Base-by-base conservation (phyloP, 1,140 invertebrate genomes). In the Lordiphosa stackelbergi region DNA sequence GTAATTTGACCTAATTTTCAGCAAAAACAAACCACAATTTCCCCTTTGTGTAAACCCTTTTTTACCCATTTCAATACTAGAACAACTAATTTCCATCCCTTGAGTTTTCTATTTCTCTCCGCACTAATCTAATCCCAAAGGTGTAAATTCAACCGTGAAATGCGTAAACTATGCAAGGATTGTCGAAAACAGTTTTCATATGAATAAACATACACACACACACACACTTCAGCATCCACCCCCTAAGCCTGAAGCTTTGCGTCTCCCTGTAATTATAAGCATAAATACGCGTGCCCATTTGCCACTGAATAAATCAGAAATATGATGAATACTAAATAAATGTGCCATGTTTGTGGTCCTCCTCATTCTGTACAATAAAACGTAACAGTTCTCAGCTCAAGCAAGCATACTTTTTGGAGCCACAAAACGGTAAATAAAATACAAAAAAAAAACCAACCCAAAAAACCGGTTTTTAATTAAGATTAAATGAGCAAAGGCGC, bases 381-480 rank as follows among this genome's bases (percentile, higher is more conserved):
- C 49, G 45, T 45, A 48, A 64, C 48, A 73, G 22, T 57, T 64
- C 40, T 52, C 53, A n/a, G 59, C 47, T 41, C 38, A 42, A 37
- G 28, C 28, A 62, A 58, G 55, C 61, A 69, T 52, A 69, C 65
- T 38, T 69, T 69, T 69, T 55, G 40, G 66, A 59, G 65, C 56
- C 40, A 34, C 38, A 13, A 63, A 13, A 40, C 13, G 8, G 22
- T 13, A 24, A 66, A 55, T 35, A 46, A 42, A 48, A 48, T 52
- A 57, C 53, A 49, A 65, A 48, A 48, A 62, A 35, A 13, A 53
- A 37, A 48, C 59, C 47, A 75, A 62, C 75, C 68, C 68, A 59
- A 81, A 84, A 81, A 83, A 83, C 77, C 77, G 77, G 77, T 83
- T 83, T 78, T 83, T 83, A 83, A 83, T 83, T 83, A 83, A 83